Evolutionary conservation across 2,888 invertebrate genomes (phyloP).

Genomic region (Acronicta aceris): DNA sequence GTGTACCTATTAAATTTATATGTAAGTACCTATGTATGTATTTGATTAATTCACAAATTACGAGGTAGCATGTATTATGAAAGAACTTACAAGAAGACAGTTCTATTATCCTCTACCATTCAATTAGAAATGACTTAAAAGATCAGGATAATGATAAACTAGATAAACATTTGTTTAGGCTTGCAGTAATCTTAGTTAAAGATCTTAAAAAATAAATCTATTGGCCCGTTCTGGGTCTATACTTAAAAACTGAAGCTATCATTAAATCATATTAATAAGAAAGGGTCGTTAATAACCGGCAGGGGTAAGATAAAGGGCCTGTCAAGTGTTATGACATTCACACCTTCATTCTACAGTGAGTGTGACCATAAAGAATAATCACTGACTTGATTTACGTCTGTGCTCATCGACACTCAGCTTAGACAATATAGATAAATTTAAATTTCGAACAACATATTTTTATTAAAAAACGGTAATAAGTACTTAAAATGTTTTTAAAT

Average conservation of each 20-base stretch:
- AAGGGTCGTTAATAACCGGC: constrained; percentile 64
- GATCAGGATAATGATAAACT: too few relatives aligned
- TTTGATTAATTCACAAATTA: too few relatives aligned
- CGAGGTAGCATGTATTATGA: too few relatives aligned
- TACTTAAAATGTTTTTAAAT: too few relatives aligned
- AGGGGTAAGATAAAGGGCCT: constrained; percentile 63
- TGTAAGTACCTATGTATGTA: too few relatives aligned
- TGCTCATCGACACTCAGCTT: constrained; percentile 43
- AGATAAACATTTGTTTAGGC: too few relatives aligned
- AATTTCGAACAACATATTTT: constrained; percentile 4
- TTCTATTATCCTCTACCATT: too few relatives aligned
- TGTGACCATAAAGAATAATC: constrained; percentile 70
- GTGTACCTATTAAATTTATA: too few relatives aligned
- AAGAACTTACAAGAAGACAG: too few relatives aligned
- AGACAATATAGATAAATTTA: constrained; percentile 12
- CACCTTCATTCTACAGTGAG: constrained; percentile 68
- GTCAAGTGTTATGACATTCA: constrained; percentile 74
- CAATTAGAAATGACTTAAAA: too few relatives aligned
- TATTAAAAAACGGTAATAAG: too few relatives aligned
- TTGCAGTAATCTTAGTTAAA: not conserved
- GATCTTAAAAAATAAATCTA: not conserved
- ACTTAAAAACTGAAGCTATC: constrained; percentile 45
- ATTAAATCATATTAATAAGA: constrained; percentile 65
- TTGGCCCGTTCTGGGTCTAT: not conserved
- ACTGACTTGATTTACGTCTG: constrained; percentile 70